These are phyloP conservation scores for Drymodes brunneopygia DNA, from an alignment of 2,113 vertebrate species.

Conservation along the genomic window DNA sequence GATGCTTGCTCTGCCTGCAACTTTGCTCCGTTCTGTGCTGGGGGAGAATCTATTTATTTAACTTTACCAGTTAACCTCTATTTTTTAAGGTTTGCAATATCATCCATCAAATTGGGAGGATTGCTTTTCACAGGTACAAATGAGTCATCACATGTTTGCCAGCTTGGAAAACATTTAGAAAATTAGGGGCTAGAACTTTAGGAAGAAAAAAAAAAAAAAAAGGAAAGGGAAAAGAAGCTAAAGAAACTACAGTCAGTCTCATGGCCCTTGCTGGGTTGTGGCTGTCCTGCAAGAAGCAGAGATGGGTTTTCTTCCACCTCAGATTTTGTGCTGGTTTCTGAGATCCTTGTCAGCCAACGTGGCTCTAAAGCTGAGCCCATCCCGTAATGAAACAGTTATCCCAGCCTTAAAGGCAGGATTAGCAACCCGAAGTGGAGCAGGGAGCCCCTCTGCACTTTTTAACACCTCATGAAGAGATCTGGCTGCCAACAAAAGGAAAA, in stretches of 20 bases:
- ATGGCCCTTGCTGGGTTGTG: background rate
- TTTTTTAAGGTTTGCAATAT: constrained; percentile 39
- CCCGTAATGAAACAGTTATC: constrained; percentile 52
- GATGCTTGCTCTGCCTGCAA: background rate
- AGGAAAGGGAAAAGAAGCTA: background rate
- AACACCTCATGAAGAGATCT: constrained; percentile 63
- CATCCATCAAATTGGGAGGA: constrained; percentile 49
- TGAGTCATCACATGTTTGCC: constrained; percentile 32
- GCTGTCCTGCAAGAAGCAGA: background rate
- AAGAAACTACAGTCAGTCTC: background rate
- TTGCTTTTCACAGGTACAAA: constrained; percentile 60
- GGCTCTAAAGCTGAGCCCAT: constrained; percentile 21
- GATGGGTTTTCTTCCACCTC: background rate
- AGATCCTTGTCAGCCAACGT: constrained; percentile 18
- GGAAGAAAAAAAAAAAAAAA: background rate
- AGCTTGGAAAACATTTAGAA: constrained; percentile 51
- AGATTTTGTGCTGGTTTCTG: constrained; percentile 2
- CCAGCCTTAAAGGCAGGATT: constrained; percentile 65
- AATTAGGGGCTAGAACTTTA: background rate
- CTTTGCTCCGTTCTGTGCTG: background rate
- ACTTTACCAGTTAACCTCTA: constrained; percentile 34
- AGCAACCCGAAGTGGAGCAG: constrained; percentile 49
- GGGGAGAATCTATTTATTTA: constrained; percentile 48
- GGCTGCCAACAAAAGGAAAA: constrained; percentile 65
- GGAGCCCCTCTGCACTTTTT: constrained; percentile 59